A percentile compares a stretch with the other conserved stretches of the same genome.
These are phyloP conservation scores for Cossypha heuglini DNA, from an alignment of 2,797 vertebrate species.

Conservation along the genomic window DNA sequence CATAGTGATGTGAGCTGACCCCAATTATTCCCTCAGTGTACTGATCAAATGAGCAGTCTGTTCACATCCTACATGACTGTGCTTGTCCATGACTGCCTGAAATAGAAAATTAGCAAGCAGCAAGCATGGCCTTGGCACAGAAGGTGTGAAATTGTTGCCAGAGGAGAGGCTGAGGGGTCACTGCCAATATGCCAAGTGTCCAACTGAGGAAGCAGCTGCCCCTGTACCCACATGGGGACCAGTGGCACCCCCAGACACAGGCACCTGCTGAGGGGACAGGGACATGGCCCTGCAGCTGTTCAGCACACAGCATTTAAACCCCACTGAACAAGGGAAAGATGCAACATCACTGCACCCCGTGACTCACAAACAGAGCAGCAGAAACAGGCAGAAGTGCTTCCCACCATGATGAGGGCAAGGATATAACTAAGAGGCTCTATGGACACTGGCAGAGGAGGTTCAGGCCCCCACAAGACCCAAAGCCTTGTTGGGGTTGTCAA, in stretches of 20 bases:
- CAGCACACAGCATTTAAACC: accelerated
- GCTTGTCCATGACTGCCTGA: not conserved
- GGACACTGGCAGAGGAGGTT: accelerated
- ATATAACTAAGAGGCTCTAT: not conserved
- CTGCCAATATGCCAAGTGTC: accelerated
- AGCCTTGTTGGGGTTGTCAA: not conserved
- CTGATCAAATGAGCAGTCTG: not conserved
- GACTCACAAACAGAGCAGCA: accelerated
- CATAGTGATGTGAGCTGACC: accelerated
- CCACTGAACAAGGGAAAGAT: not conserved
- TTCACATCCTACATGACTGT: not conserved
- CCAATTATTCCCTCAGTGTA: not conserved
- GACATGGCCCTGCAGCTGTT: not conserved
- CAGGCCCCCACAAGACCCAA: accelerated
- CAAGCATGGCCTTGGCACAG: not conserved
- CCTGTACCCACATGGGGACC: accelerated
- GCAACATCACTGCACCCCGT: accelerated
- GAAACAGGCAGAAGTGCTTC: not conserved
- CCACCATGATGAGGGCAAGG: accelerated
- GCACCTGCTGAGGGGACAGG: accelerated
- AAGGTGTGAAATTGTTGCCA: not conserved
- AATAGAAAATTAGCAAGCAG: not conserved
- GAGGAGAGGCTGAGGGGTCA: not conserved
- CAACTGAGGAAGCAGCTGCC: not conserved
- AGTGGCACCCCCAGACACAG: accelerated